These are phyloP conservation scores for Amphiprion ocellaris DNA, from an alignment of 2,113 vertebrate genomes.

Conservation along the genomic window DNA sequence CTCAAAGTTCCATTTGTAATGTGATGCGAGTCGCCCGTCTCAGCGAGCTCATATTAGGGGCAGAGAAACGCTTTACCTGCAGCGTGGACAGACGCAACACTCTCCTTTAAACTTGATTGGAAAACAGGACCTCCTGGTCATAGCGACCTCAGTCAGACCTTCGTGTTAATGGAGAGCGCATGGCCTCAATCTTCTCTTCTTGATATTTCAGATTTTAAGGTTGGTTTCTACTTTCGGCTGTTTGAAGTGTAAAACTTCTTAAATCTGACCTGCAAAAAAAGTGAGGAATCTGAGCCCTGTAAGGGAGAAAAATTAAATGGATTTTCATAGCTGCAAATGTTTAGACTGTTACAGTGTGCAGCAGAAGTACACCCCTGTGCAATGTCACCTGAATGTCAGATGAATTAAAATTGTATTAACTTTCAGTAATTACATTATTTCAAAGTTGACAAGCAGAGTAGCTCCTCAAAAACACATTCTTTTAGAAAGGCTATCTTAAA, in stretches of 20 bases:
- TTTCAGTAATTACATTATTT: too few relatives aligned
- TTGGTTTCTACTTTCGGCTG: not conserved
- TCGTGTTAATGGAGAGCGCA: slow-evolving; percentile 55
- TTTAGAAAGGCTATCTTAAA: too few relatives aligned
- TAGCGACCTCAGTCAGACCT: slow-evolving; percentile 23
- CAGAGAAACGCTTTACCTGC: slow-evolving; percentile 35
- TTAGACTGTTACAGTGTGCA: not conserved
- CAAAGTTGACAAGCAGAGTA: too few relatives aligned
- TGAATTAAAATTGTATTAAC: too few relatives aligned
- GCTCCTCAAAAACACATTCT: too few relatives aligned
- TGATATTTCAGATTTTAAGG: slow-evolving; percentile 26
- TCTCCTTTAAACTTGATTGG: slow-evolving; percentile 60
- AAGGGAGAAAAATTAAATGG: slow-evolving; percentile 20
- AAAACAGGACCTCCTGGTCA: slow-evolving; percentile 30
- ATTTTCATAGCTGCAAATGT: slow-evolving; percentile 13
- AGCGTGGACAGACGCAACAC: slow-evolving; percentile 17
- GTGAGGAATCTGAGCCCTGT: slow-evolving; percentile 1
- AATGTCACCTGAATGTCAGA: too few relatives aligned
- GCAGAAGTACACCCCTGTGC: not conserved
- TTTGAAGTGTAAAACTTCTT: slow-evolving; percentile 39
- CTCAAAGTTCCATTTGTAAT: slow-evolving; percentile 24
- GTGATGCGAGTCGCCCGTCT: slow-evolving; percentile 24
- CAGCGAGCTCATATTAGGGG: not conserved
- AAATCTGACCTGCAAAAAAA: slow-evolving; percentile 6
- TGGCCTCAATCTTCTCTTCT: slow-evolving; percentile 51